Evolutionary conservation across 2,888 invertebrate genomes (phyloP), one percentile per base, ranked within the genome.

Genomic region (Temnothorax unifasciatus): DNA sequence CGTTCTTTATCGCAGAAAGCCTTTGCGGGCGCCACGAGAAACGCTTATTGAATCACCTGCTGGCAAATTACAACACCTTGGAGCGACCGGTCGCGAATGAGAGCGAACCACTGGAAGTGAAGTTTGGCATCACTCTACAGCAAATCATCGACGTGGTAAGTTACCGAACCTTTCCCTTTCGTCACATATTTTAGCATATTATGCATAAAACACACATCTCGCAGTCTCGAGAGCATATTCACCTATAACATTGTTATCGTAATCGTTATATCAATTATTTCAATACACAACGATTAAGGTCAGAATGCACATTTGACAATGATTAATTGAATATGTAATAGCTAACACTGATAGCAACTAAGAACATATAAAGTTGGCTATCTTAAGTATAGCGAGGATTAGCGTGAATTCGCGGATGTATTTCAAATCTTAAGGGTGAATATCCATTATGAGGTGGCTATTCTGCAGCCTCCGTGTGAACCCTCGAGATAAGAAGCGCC

Each of bases 121-220:
- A 97, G 95, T 98, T 98, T 95, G 98, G 98, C 93, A 97, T 98
- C 95, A 98, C 98, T 87, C 95, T 98, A 93, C 98, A 98, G 95
- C 98, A 98, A 96, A 98, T 98, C 95, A 98, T 98, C 95, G 98
- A 98, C 95, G 98, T 98, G 97, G 98, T 98, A 96, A 97, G 98
- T 97, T 91, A 25, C 69, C 21, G 38, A 76, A 52, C 2, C 34
- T 50, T 54, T 34, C 0, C 9, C 18, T 38, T 44, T 59, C 1
- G 3, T 75, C 41, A 5, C 21, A 29, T 41, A 41, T 74, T 59
- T 74, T 21, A 13, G 9, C 0, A 38, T 18, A 18, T n/a, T 5
- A 25, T 8, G 8, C 15, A 64, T 8, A 64, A 21, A 41, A 38
- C 21, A 66, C 8, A 15, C 18, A 18, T 3, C 6, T 15, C 21